Percentiles rank a stretch among this genome's conserved stretches.
These are phyloP conservation scores for Amphimedon queenslandica DNA, from an alignment of 37 sponge, comb jelly and placozoan genomes.

Conservation along the genomic window DNA sequence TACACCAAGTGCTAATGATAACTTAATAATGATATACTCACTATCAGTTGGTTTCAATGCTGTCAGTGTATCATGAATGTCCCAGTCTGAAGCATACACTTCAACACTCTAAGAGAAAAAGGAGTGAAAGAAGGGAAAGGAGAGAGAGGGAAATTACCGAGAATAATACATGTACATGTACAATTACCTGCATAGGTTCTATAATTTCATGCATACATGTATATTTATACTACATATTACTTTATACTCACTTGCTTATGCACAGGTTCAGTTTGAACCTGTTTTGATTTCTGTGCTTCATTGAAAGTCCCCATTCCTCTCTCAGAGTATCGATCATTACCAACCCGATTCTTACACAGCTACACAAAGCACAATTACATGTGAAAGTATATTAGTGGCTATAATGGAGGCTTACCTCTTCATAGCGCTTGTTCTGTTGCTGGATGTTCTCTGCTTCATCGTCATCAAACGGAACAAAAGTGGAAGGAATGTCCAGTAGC, in stretches of 20 bases:
- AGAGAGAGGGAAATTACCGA: background rate
- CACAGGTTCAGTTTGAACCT: constrained; percentile 70
- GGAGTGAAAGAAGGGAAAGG: background rate
- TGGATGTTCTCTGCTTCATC: constrained; percentile 73
- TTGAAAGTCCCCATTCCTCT: constrained; percentile 95
- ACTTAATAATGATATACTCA: too few species aligned
- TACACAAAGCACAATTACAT: constrained; percentile 2
- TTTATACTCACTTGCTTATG: constrained; percentile 34
- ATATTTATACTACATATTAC: background rate
- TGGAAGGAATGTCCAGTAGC: constrained; percentile 82
- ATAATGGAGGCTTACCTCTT: constrained; percentile 46
- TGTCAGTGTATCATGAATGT: constrained; percentile 89
- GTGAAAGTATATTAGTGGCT: background rate
- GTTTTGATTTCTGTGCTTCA: constrained; percentile 73
- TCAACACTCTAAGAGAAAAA: constrained; percentile 48
- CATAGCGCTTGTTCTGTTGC: constrained; percentile 62
- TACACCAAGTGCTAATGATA: too few species aligned
- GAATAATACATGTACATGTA: background rate
- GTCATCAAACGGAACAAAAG: constrained; percentile 69
- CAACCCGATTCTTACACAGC: constrained; percentile 51
- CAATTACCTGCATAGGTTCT: background rate
- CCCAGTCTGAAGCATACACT: constrained; percentile 79
- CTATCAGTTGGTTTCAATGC: constrained; percentile 28
- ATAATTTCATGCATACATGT: background rate
- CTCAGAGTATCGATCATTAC: constrained; percentile 86